These are phyloP conservation scores for Zaprionus kolodkinae DNA, from an alignment of 1,140 invertebrate species.

Conservation along the genomic window DNA sequence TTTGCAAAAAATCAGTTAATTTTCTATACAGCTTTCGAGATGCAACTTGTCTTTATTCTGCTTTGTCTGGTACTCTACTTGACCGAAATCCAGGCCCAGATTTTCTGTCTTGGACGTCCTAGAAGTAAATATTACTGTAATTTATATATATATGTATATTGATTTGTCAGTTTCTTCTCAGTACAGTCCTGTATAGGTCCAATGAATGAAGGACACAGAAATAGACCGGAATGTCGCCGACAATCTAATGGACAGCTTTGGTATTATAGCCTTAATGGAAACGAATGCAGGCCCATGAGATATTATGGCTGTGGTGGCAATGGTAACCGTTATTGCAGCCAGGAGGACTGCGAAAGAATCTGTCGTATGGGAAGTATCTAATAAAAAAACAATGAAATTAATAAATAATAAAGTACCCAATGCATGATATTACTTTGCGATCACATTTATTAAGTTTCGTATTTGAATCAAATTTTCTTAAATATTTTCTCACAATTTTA, in stretches of 20 bases:
- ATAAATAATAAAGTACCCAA: no score
- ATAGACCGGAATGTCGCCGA: background rate
- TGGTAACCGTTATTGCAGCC: constrained; percentile 23
- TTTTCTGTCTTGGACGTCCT: constrained; percentile 7
- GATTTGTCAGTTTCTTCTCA: background rate
- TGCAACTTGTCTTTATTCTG: background rate
- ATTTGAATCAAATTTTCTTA: constrained; percentile 82
- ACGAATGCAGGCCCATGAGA: constrained; percentile 8
- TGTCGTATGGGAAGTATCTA: constrained; percentile 7
- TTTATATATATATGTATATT: background rate
- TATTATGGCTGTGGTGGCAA: constrained; percentile 32
- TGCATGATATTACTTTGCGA: constrained; percentile 62
- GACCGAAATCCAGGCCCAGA: background rate
- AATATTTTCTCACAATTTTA: constrained; percentile 78
- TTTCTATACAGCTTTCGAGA: background rate
- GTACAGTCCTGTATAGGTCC: background rate
- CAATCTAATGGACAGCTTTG: constrained; percentile 13
- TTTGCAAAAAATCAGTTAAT: background rate
- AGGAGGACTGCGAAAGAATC: background rate
- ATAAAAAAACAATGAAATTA: background rate
- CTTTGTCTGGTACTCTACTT: background rate
- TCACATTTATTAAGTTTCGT: constrained; percentile 83
- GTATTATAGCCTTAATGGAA: background rate
- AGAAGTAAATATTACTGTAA: background rate
- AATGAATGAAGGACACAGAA: background rate